Percentiles rank a stretch among this genome's conserved stretches.
Evolutionary conservation across 2,113 vertebrate species (phyloP).

Genomic region (Menidia beryllina): DNA sequence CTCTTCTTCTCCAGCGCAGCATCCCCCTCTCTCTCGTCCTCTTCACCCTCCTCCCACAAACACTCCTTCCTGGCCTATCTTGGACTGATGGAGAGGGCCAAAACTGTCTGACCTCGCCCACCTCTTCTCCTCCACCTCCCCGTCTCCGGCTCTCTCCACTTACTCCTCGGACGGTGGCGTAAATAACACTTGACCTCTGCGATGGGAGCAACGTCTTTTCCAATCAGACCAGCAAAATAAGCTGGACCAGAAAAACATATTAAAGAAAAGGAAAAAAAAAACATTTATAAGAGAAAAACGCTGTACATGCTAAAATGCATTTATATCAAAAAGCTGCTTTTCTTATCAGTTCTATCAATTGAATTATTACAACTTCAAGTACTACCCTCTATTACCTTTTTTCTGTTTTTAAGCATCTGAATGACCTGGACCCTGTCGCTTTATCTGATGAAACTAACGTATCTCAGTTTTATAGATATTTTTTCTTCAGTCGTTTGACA

Average conservation of each 20-base stretch:
- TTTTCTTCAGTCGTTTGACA: slow-evolving; percentile 66
- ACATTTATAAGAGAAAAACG: slow-evolving; percentile 84
- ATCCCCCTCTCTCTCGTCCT: slow-evolving; percentile 75
- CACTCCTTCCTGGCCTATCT: slow-evolving; percentile 99
- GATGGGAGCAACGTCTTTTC: slow-evolving; percentile 74
- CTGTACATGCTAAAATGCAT: slow-evolving; percentile 92
- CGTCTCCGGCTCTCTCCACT: slow-evolving; percentile 38
- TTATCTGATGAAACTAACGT: slow-evolving; percentile 70
- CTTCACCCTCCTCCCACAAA: slow-evolving; percentile 90
- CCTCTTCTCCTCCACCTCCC: slow-evolving; percentile 19
- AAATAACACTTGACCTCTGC: slow-evolving; percentile 78
- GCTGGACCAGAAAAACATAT: slow-evolving; percentile 78
- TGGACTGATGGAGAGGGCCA: slow-evolving; percentile 94
- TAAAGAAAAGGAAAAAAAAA: slow-evolving; percentile 59
- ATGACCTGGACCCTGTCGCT: slow-evolving; percentile 76
- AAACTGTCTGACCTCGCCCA: slow-evolving; percentile 88
- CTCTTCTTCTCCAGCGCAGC: slow-evolving; percentile 66
- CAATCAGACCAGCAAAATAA: slow-evolving; percentile 81
- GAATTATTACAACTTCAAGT: slow-evolving; percentile 78
- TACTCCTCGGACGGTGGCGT: slow-evolving; percentile 61
- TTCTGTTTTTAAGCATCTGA: slow-evolving; percentile 70
- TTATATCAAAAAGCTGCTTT: slow-evolving; percentile 98
- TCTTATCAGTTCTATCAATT: slow-evolving; percentile 83
- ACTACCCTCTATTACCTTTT: slow-evolving; percentile 72
- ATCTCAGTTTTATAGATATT: slow-evolving; percentile 73